Conservation (phyloP, 2,797 vertebrate species). For the Ataeniobius toweri region DNA sequence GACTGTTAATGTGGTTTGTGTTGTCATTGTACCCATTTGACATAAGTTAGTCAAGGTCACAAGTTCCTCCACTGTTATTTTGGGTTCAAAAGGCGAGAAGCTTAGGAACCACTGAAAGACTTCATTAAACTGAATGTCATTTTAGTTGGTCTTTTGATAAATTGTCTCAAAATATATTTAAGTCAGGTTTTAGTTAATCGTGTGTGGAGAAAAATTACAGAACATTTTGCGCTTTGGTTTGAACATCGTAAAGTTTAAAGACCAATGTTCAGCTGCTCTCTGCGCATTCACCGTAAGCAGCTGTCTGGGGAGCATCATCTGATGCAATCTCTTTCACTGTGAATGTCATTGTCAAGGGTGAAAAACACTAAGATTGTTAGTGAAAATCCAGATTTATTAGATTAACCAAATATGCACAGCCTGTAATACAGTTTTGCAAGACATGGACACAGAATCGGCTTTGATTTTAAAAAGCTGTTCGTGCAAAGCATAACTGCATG, state of each 20-base stretch:
- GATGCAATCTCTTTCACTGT: not conserved
- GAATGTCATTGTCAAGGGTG: not conserved
- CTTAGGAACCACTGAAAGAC: not conserved
- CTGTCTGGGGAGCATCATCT: not conserved
- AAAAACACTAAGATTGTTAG: not conserved
- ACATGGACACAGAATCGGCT: not conserved
- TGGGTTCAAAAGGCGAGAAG: not conserved
- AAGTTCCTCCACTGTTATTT: not conserved
- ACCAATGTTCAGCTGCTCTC: not conserved
- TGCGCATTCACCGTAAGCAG: not conserved
- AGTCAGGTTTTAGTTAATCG: not conserved
- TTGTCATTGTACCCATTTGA: not conserved
- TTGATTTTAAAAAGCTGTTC: not conserved
- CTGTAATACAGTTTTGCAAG: not conserved
- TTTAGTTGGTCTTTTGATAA: not conserved
- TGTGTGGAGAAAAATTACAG: not conserved
- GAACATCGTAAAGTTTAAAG: not conserved
- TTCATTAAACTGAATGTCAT: not conserved
- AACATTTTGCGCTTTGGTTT: not conserved
- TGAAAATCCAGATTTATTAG: not conserved
- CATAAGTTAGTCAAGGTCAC: not conserved
- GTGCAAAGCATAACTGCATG: not conserved
- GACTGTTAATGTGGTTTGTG: not conserved
- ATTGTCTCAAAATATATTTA: not conserved
- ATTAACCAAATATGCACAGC: not conserved